Percentiles rank a stretch among this genome's conserved stretches.
phyloP scores from a whole-genome alignment of 2,113 vertebrate genomes.

The Melospiza georgiana region DNA sequence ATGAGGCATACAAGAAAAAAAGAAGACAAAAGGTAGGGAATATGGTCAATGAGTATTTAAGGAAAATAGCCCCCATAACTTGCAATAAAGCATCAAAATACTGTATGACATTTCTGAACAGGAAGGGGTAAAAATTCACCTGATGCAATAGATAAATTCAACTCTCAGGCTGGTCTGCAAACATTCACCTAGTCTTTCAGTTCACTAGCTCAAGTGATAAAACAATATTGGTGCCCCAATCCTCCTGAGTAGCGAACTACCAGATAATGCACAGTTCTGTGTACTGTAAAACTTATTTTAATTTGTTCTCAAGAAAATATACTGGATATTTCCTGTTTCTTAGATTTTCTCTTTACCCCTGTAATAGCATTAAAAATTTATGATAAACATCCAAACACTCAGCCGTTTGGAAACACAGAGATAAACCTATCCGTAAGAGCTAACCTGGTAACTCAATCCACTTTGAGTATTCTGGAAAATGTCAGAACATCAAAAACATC shows the following conservation, averaged over 20 bases:
- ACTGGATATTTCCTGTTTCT: neutral
- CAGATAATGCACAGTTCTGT: neutral
- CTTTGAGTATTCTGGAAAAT: constrained; percentile 36
- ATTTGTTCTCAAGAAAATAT: neutral
- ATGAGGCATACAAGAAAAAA: neutral
- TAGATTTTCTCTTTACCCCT: neutral
- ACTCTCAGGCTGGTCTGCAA: neutral
- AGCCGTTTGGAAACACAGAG: neutral
- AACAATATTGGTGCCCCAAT: neutral
- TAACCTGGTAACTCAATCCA: neutral
- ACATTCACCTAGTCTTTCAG: neutral
- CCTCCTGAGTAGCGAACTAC: neutral
- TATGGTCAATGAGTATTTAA: neutral
- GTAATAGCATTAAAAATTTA: neutral
- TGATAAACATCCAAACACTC: neutral
- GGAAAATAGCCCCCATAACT: neutral
- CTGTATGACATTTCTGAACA: neutral
- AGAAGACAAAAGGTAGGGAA: neutral
- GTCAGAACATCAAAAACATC: neutral
- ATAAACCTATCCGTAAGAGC: neutral
- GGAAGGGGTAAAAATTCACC: neutral
- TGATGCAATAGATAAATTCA: neutral
- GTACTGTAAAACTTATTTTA: neutral
- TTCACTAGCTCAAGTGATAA: neutral
- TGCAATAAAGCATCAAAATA: neutral